Conservation (phyloP, 2,888 invertebrate genomes). For the Thymelicus sylvestris region DNA sequence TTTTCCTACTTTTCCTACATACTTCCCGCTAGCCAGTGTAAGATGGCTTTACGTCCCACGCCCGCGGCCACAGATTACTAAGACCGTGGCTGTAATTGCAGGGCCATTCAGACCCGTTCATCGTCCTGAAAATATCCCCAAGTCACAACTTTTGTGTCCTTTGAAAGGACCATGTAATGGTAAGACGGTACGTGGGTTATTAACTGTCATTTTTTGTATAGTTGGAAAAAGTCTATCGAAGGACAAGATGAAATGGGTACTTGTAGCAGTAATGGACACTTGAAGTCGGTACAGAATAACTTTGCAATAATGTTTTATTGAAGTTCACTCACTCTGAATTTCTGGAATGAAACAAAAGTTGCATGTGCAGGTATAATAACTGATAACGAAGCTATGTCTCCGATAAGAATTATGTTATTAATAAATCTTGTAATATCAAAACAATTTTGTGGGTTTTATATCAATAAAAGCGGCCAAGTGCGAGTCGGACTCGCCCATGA, state of each 20-base stretch:
- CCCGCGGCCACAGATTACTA: background rate
- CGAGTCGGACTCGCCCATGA: too few relatives aligned
- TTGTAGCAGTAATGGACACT: too few relatives aligned
- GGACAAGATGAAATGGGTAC: background rate
- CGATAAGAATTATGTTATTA: too few relatives aligned
- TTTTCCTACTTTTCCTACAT: constrained; percentile 9
- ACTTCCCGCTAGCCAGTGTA: background rate
- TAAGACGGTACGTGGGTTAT: constrained; percentile 13
- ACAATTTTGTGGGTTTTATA: too few relatives aligned
- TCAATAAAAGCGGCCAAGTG: too few relatives aligned
- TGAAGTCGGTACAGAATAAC: too few relatives aligned
- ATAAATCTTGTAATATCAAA: too few relatives aligned
- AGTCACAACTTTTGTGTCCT: constrained; percentile 34
- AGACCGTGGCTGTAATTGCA: constrained; percentile 27
- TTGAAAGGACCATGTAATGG: constrained; percentile 22
- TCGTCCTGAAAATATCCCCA: constrained; percentile 32
- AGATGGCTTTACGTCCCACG: background rate
- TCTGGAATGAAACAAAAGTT: too few relatives aligned
- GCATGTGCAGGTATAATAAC: too few relatives aligned
- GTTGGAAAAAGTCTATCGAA: background rate
- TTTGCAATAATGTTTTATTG: too few relatives aligned
- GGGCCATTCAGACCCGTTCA: constrained; percentile 20
- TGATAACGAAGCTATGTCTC: too few relatives aligned
- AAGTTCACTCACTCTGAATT: too few relatives aligned
- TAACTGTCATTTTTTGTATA: background rate